Conservation (phyloP, 2,888 invertebrate species). For the Cryptophagus acutangulus region DNA sequence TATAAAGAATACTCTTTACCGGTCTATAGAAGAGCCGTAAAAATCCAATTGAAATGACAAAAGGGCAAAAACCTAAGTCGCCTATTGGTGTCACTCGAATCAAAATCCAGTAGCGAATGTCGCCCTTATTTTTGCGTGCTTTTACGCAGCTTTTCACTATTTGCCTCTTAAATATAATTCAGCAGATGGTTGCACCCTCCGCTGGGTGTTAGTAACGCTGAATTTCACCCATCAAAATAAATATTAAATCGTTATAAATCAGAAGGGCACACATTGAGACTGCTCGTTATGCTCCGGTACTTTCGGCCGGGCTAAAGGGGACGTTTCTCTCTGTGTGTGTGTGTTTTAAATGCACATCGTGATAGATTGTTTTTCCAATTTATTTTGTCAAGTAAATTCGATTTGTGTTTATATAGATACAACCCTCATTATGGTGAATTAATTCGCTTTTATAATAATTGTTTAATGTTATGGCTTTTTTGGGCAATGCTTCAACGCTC, state of each 20-base stretch:
- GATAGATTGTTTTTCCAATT: conserved; percentile 39
- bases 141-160: conserved; percentile 30
- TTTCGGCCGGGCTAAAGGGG: no score
- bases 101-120: conserved; percentile 18
- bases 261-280: conserved; percentile 38
- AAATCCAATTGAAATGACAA: conserved; percentile 43
- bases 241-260: conserved; percentile 52
- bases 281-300: no score
- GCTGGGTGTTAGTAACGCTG: conserved; percentile 48
- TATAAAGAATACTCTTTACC: no score
- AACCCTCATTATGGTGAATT: conserved; percentile 31
- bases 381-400: conserved; percentile 39
- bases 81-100: conserved; percentile 14
- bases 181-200: conserved; percentile 46
- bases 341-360: conserved; percentile 14
- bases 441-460: conserved; percentile 33
- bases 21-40: conserved; percentile 42
- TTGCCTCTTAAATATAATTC: conserved; percentile 42
- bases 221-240: conserved; percentile 52
- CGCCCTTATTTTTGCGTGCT: no score
- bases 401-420: conserved; percentile 40
- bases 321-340: no score
- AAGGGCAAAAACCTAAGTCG: conserved; percentile 23
- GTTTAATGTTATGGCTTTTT: conserved; percentile 31
- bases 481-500: conserved; percentile 27